These are phyloP conservation scores for Alosa alosa DNA, from an alignment of 2,113 vertebrate genomes.

Conservation along the genomic window DNA sequence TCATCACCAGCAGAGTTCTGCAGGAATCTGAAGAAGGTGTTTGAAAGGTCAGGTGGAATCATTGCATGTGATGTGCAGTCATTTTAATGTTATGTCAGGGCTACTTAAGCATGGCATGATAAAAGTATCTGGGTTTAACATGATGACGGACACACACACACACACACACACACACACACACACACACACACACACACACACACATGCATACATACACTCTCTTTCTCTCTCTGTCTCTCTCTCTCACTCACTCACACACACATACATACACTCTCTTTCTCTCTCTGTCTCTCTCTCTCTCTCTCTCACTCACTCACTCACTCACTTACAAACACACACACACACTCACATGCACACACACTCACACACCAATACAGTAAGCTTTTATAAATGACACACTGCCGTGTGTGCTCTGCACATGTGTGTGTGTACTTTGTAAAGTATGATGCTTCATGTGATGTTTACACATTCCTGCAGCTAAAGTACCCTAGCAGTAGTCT, in stretches of 20 bases:
- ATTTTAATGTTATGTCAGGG: not conserved
- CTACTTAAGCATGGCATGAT: not conserved
- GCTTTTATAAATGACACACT: not conserved
- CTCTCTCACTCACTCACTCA: constrained; percentile 35
- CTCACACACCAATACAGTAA: constrained; percentile 3
- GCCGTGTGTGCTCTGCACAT: not conserved
- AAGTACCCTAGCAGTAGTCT: not conserved
- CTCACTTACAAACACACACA: constrained; percentile 22
- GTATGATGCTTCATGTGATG: not conserved
- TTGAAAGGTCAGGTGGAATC: not conserved
- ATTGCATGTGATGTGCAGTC: not conserved
- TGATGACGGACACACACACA: constrained; percentile 21
- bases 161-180: not conserved
- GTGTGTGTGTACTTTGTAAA: not conserved
- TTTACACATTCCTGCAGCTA: not conserved
- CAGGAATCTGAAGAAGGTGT: not conserved
- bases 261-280: too few species aligned
- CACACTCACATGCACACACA: constrained; percentile 18
- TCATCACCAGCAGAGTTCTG: not conserved
- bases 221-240: too few species aligned
- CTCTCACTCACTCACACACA: too few species aligned
- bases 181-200: constrained; percentile 51
- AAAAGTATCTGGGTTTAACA: not conserved
- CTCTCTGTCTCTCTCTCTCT: not conserved
- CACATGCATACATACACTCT: not conserved